Percentiles rank a stretch among this genome's conserved stretches.
Conservation (phyloP, 2,888 invertebrate genomes). For the Linnaemya tessellans region DNA sequence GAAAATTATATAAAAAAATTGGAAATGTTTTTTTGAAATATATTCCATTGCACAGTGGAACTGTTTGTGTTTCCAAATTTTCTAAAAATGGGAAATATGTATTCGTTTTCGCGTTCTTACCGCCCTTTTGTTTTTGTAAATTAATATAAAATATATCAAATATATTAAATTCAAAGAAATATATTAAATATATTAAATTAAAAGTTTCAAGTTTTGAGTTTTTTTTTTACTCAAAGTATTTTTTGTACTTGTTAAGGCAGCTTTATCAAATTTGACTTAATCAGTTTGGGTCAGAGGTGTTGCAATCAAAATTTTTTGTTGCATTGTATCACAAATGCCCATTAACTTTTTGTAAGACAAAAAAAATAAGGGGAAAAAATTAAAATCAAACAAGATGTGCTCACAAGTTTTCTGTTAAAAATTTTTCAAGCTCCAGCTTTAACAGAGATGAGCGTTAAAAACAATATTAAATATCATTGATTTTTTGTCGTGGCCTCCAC, state of each 20-base stretch:
- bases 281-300: slow-evolving; percentile 52
- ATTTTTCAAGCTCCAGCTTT: slow-evolving; percentile 6
- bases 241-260: neutral
- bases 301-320: slow-evolving; percentile 44
- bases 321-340: slow-evolving; percentile 50
- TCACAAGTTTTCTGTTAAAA: slow-evolving; percentile 11
- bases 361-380: neutral
- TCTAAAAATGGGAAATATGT: too few species aligned
- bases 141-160: too few species aligned
- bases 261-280: slow-evolving; percentile 47
- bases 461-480: slow-evolving; percentile 69
- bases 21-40: too few species aligned
- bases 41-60: too few species aligned
- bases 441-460: slow-evolving; percentile 48
- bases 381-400: neutral
- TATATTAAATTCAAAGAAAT: too few species aligned
- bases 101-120: too few species aligned
- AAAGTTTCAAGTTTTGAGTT: too few species aligned
- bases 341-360: slow-evolving; percentile 27
- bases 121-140: too few species aligned
- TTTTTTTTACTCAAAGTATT: slow-evolving; percentile 14
- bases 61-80: too few species aligned
- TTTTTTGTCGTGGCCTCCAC: slow-evolving; percentile 77
- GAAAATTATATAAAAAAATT: too few species aligned
- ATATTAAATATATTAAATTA: too few species aligned